These are phyloP conservation scores for Tetragnatha versicolor DNA, from an alignment of 1,140 invertebrate genomes.

Conservation along the genomic window DNA sequence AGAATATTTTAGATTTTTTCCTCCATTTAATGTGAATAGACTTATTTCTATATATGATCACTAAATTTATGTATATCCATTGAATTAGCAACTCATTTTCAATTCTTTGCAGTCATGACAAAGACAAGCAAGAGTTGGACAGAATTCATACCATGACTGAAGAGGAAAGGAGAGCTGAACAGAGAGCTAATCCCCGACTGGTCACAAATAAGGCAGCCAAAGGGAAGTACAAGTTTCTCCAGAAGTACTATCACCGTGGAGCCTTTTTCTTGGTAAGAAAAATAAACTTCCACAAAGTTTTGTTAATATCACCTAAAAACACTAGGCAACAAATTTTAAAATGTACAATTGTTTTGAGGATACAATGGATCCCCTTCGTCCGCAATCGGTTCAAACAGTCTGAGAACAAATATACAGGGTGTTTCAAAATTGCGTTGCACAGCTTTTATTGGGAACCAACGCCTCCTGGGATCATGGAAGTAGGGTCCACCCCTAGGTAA, in stretches of 20 bases:
- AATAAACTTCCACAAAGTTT: too few species aligned
- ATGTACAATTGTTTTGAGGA: too few species aligned
- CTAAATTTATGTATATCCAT: too few species aligned
- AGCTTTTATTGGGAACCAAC: too few species aligned
- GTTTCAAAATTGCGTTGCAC: too few species aligned
- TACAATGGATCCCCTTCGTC: too few species aligned
- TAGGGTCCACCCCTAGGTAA: too few species aligned
- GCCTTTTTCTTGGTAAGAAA: slow-evolving; percentile 88
- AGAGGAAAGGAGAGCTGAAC: slow-evolving; percentile 89
- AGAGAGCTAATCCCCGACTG: slow-evolving; percentile 89
- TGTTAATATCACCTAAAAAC: too few species aligned
- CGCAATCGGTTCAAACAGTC: too few species aligned
- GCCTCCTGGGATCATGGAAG: too few species aligned
- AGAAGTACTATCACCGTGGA: slow-evolving; percentile 99
- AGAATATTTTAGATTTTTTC: not conserved
- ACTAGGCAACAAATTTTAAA: too few species aligned
- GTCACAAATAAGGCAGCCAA: slow-evolving; percentile 95
- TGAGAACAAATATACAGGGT: too few species aligned
- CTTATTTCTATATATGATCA: slow-evolving; percentile 4
- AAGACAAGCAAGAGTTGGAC: slow-evolving; percentile 90
- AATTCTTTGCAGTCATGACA: slow-evolving; percentile 63
- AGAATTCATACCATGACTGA: slow-evolving; percentile 93
- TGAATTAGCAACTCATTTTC: not conserved
- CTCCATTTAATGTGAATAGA: slow-evolving; percentile 59
- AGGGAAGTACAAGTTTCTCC: slow-evolving; percentile 99